Evolutionary conservation across 2,797 vertebrate genomes (phyloP).

Genomic region (Catamblyrhynchus diadema): DNA sequence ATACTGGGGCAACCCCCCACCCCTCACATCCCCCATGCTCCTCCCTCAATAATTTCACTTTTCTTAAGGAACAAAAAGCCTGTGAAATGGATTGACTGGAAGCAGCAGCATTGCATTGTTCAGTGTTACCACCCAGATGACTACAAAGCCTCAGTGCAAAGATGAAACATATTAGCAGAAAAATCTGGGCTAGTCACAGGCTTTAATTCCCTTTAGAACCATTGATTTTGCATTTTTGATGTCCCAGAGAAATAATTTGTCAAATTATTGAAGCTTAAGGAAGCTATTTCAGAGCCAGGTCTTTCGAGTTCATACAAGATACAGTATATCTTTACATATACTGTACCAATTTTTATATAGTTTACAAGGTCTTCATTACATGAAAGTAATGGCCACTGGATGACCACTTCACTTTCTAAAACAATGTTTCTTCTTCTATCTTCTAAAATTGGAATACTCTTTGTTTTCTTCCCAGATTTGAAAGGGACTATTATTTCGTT

Average conservation of each 20-base stretch:
- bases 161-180: not conserved
- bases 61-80: not conserved
- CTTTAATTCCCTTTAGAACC: not conserved
- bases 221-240: not conserved
- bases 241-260: not conserved
- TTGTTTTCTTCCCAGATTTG: not conserved
- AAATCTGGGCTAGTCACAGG: not conserved
- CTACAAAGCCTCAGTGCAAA: not conserved
- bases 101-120: not conserved
- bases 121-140: not conserved
- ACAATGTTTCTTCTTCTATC: not conserved
- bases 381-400: not conserved
- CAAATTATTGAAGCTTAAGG: not conserved
- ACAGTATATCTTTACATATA: too few species aligned
- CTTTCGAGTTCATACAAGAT: not conserved
- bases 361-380: not conserved
- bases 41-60: not conserved
- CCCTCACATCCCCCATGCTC: rapidly evolving
- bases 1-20: rapidly evolving
- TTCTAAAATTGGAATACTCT: not conserved
- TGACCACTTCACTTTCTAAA: not conserved
- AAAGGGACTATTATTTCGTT: not conserved
- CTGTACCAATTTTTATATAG: not conserved
- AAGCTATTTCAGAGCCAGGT: not conserved
- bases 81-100: not conserved